Conservation (phyloP, 2,113 vertebrate genomes). For the Gobius niger region DNA sequence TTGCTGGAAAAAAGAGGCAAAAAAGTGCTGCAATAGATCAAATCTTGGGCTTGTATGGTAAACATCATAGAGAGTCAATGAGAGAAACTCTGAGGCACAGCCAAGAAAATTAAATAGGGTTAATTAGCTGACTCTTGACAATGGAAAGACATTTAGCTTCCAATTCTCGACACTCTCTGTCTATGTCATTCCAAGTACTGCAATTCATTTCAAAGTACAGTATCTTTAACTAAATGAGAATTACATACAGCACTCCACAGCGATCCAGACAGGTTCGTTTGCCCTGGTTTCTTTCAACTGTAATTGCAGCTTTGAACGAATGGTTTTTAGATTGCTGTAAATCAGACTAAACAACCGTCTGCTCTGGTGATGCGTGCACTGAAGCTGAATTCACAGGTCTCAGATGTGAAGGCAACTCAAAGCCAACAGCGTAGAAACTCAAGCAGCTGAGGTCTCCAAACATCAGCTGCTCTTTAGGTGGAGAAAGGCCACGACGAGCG, state of each 20-base stretch:
- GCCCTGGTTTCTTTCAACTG: slow-evolving; percentile 20
- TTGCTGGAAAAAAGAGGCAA: no score
- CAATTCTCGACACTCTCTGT: not conserved
- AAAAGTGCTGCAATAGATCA: no score
- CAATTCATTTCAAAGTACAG: not conserved
- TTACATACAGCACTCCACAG: slow-evolving; percentile 2
- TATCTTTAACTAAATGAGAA: not conserved
- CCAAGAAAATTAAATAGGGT: no score
- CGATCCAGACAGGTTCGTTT: not conserved
- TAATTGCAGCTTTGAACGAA: slow-evolving; percentile 29
- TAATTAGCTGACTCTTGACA: no score
- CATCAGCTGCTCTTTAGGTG: not conserved
- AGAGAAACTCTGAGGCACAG: no score
- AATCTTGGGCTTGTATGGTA: no score
- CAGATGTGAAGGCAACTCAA: not conserved
- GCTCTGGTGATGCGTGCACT: slow-evolving; percentile 8
- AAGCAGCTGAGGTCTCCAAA: not conserved
- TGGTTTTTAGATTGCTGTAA: slow-evolving; percentile 29
- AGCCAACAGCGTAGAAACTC: not conserved
- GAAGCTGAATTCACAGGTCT: slow-evolving; percentile 21
- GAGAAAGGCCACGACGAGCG: not conserved
- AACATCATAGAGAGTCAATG: no score
- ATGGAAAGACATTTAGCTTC: not conserved
- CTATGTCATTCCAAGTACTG: not conserved
- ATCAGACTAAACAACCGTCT: slow-evolving; percentile 42